Conservation (phyloP, 1,140 invertebrate species). For the Amyelois transitella region DNA sequence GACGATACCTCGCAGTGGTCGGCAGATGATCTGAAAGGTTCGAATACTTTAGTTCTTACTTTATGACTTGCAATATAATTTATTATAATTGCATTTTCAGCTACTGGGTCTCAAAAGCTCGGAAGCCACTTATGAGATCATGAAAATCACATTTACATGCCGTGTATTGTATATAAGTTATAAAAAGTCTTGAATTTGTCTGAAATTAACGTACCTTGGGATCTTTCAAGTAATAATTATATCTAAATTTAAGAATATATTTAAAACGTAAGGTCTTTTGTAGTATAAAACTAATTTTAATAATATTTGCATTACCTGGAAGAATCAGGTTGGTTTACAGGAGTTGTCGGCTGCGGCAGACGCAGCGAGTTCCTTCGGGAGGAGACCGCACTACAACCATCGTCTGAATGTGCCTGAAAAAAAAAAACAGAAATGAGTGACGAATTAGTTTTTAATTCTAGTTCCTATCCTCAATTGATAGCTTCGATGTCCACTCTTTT, state of each 20-base stretch:
- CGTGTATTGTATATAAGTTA: too few species aligned
- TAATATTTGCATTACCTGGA: slow-evolving; percentile 17
- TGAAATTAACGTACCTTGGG: too few species aligned
- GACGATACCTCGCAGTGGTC: slow-evolving; percentile 54
- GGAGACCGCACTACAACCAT: slow-evolving; percentile 5
- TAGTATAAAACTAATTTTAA: not conserved
- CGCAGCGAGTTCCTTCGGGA: slow-evolving; percentile 10
- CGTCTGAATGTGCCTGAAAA: slow-evolving; percentile 46
- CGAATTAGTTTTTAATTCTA: too few species aligned
- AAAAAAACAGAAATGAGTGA: not conserved
- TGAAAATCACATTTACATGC: too few species aligned
- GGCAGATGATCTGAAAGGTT: slow-evolving; percentile 25
- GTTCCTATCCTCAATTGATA: too few species aligned
- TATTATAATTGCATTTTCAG: too few species aligned
- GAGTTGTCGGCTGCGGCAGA: not conserved
- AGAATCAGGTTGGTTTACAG: slow-evolving; percentile 19
- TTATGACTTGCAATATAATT: too few species aligned
- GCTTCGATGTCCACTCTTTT: too few species aligned
- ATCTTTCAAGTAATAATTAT: not conserved
- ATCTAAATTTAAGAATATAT: not conserved
- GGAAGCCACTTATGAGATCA: too few species aligned
- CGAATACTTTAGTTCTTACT: too few species aligned
- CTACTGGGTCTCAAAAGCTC: too few species aligned
- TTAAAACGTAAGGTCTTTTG: not conserved
- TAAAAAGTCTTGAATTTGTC: too few species aligned